Evolutionary conservation across 2,113 vertebrate species (phyloP).

Genomic region (Neolamprologus longior): DNA sequence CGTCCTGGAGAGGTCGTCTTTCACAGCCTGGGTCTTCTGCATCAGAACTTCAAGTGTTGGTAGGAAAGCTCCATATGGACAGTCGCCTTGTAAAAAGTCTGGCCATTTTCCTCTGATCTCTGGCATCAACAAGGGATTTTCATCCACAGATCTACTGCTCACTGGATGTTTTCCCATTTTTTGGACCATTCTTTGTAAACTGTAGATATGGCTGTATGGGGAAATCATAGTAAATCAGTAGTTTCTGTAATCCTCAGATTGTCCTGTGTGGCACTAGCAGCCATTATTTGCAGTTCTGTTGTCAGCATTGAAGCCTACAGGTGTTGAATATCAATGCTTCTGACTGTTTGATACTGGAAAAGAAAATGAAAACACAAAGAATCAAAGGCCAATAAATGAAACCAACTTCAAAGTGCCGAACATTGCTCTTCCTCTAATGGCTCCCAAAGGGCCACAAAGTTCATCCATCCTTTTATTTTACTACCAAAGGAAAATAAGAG

Average conservation of each 20-base stretch:
- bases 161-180: not conserved
- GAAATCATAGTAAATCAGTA: not conserved
- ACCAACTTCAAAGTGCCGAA: not conserved
- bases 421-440: not conserved
- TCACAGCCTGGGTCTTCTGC: too few relatives aligned
- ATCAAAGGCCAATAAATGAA: not conserved
- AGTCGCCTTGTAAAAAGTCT: not conserved
- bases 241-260: not conserved
- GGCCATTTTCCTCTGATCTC: accelerated
- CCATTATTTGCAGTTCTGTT: not conserved
- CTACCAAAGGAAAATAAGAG: not conserved
- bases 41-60: too few relatives aligned
- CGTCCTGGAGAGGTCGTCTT: too few relatives aligned
- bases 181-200: not conserved
- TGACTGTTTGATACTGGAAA: not conserved
- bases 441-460: not conserved
- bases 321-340: not conserved
- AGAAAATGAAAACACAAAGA: not conserved
- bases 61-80: accelerated
- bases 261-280: not conserved
- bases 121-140: not conserved
- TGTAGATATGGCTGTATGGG: not conserved
- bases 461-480: not conserved
- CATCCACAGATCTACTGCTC: not conserved
- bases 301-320: not conserved